Percentiles rank a stretch among this genome's conserved stretches.
Conservation (phyloP, 2,113 vertebrate species). For the Urocitellus parryii region DNA sequence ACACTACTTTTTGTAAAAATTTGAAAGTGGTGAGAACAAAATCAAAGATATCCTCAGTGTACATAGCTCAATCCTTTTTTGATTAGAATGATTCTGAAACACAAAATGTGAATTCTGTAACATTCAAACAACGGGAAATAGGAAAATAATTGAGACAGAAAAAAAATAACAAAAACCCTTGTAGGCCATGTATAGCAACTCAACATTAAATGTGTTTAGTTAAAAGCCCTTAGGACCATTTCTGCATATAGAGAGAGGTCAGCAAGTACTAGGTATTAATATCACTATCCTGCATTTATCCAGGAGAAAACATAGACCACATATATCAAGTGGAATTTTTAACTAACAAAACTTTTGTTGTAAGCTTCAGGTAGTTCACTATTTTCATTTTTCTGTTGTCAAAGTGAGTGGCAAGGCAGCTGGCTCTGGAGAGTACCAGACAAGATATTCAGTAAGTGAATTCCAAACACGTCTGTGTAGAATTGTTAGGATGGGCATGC, state of each 20-base stretch:
- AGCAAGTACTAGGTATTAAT: background rate
- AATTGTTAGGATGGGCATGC: background rate
- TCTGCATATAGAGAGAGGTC: background rate
- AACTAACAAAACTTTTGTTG: background rate
- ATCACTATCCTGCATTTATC: background rate
- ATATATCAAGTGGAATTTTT: background rate
- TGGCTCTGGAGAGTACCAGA: too few relatives aligned
- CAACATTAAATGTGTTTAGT: background rate
- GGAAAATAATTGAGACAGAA: background rate
- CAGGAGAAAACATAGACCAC: background rate
- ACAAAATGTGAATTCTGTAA: constrained; percentile 10
- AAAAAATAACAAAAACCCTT: background rate
- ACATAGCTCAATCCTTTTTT: background rate
- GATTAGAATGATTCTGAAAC: constrained; percentile 4
- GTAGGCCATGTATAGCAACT: background rate
- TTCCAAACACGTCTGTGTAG: background rate
- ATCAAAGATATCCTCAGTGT: background rate
- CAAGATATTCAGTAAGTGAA: background rate
- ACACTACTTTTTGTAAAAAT: background rate
- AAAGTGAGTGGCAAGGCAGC: background rate
- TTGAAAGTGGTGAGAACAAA: background rate
- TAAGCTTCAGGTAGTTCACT: background rate
- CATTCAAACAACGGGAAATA: background rate
- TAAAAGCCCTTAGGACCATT: background rate
- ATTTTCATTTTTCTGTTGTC: background rate